A percentile compares a stretch with the other conserved stretches of the same genome.
phyloP scores from a whole-genome alignment of 2,797 vertebrate genomes.

The Emys orbicularis region DNA sequence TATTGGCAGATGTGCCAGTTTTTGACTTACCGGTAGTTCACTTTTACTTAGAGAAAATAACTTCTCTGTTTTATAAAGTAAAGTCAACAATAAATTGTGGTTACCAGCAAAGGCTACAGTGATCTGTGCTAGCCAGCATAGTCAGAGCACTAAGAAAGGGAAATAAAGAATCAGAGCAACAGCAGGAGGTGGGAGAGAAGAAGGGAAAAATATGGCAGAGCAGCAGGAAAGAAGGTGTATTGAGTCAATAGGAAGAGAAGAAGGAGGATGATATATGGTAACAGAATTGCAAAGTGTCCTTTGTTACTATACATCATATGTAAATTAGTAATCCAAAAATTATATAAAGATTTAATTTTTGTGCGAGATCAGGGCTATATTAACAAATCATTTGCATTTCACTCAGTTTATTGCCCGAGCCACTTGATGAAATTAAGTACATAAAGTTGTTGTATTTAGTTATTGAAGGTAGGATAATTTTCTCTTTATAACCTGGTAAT shows the following conservation, averaged over 20 bases:
- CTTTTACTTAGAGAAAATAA: neutral
- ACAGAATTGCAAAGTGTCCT: neutral
- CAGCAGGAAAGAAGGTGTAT: neutral
- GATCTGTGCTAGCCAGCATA: neutral
- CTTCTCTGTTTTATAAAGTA: neutral
- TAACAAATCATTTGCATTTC: neutral
- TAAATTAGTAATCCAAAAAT: neutral
- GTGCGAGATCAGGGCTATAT: neutral
- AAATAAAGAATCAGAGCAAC: neutral
- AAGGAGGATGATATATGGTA: neutral
- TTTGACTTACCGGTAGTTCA: neutral
- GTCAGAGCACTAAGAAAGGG: accelerated
- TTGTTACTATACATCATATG: neutral
- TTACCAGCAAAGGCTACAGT: neutral
- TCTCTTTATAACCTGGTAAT: neutral
- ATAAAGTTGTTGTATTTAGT: neutral
- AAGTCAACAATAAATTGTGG: accelerated
- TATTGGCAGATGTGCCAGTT: neutral
- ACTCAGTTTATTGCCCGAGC: neutral
- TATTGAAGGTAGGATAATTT: neutral
- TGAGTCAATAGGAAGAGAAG: neutral
- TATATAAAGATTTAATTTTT: neutral
- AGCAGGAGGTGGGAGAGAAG: neutral
- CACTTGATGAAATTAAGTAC: neutral
- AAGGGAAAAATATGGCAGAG: neutral